Evolutionary conservation across 2,888 invertebrate species (phyloP).

Genomic region (Melikaiella ostensackeni): DNA sequence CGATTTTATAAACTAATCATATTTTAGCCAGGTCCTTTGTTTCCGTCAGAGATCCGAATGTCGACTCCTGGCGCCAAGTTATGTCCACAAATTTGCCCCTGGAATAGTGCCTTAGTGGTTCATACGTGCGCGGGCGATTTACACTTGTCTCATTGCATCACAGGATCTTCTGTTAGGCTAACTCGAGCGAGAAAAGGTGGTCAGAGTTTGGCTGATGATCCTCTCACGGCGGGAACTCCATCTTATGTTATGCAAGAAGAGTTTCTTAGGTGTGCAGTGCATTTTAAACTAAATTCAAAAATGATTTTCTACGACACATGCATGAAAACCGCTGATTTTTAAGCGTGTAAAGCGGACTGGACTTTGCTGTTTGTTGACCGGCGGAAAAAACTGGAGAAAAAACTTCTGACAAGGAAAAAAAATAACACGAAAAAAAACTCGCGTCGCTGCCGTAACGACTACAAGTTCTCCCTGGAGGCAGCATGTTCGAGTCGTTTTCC

Average conservation of each 20-base stretch:
- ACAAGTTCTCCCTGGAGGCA: too few relatives aligned
- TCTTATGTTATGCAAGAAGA: conserved; percentile 99
- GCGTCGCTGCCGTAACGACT: too few relatives aligned
- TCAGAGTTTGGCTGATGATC: conserved; percentile 87
- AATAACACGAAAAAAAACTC: too few relatives aligned
- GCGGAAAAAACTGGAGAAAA: too few relatives aligned
- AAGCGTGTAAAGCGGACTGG: too few relatives aligned
- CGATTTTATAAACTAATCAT: neutral
- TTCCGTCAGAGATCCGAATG: conserved; percentile 84
- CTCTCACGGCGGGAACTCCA: conserved; percentile 95
- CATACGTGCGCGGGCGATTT: conserved; percentile 94
- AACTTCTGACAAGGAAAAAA: too few relatives aligned
- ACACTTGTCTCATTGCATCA: conserved; percentile 88
- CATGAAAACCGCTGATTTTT: too few relatives aligned
- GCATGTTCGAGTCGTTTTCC: too few relatives aligned
- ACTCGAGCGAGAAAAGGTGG: conserved; percentile 86
- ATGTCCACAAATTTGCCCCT: conserved; percentile 91
- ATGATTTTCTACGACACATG: too few relatives aligned
- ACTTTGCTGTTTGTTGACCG: too few relatives aligned
- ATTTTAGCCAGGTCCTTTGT: conserved; percentile 81
- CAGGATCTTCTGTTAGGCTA: conserved; percentile 84
- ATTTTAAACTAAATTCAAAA: neutral
- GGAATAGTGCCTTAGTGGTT: conserved; percentile 89
- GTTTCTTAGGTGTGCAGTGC: conserved; percentile 80
- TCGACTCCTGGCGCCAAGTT: conserved; percentile 84